Conservation (phyloP, 2,797 vertebrate species). For the Margarornis squamiger region DNA sequence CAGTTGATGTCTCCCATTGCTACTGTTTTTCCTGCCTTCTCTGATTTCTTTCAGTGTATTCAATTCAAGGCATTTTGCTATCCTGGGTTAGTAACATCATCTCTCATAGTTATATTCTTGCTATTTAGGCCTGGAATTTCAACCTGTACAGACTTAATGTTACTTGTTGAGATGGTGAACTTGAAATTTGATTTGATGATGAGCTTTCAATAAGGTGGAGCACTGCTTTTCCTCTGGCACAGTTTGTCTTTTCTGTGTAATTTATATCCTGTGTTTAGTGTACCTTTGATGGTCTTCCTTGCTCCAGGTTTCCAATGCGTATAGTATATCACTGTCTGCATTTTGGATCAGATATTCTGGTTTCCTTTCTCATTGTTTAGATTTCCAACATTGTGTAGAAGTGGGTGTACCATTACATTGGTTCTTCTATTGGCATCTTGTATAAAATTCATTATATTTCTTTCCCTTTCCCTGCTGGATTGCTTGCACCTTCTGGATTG, state of each 20-base stretch:
- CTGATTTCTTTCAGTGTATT: background rate
- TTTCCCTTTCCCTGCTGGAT: background rate
- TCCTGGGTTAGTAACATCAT: background rate
- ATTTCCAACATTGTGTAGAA: background rate
- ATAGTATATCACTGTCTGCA: background rate
- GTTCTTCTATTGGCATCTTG: background rate
- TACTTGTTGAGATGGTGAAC: background rate
- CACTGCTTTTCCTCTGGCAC: background rate
- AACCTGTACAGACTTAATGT: background rate
- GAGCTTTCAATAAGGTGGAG: background rate
- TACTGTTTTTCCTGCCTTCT: background rate
- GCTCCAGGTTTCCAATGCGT: background rate
- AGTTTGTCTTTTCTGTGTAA: background rate
- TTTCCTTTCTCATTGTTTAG: background rate
- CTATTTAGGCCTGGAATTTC: background rate
- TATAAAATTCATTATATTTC: background rate
- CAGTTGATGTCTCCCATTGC: background rate
- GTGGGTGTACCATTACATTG: background rate
- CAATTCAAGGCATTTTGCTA: background rate
- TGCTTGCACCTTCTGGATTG: background rate
- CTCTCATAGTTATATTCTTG: background rate
- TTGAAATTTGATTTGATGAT: background rate
- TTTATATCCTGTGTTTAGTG: background rate
- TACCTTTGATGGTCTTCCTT: background rate
- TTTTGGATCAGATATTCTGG: background rate